These are phyloP conservation scores for Hestina assimilis DNA, from an alignment of 1,140 invertebrate species.

Conservation along the genomic window DNA sequence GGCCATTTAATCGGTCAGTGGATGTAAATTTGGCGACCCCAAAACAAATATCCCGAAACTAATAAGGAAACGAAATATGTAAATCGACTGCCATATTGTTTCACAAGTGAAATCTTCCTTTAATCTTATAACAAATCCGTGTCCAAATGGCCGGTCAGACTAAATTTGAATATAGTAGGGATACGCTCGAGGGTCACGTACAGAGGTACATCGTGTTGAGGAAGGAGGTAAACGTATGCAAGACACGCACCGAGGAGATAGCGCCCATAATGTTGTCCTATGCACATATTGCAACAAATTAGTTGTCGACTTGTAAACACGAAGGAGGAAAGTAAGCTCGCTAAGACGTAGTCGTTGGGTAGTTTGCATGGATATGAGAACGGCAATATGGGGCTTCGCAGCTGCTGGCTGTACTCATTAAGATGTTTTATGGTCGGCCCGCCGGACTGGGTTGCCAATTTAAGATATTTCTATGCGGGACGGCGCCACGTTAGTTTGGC, in stretches of 20 bases:
- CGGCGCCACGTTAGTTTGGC: constrained; percentile 72
- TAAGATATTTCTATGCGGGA: constrained; percentile 77
- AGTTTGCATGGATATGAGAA: constrained; percentile 77
- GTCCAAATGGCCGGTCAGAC: constrained; percentile 75
- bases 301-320: constrained; percentile 78
- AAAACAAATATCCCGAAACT: constrained; percentile 78
- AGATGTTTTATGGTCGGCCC: constrained; percentile 76
- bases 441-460: constrained; percentile 75
- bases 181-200: constrained; percentile 62
- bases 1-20: constrained; percentile 78
- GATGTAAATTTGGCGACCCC: constrained; percentile 75
- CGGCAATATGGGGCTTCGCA: constrained; percentile 70
- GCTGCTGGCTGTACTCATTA: constrained; percentile 74
- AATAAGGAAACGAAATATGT: constrained; percentile 79
- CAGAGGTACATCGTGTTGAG: constrained; percentile 45
- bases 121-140: constrained; percentile 80
- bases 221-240: constrained; percentile 70
- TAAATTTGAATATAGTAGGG: constrained; percentile 78
- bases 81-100: constrained; percentile 78
- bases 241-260: constrained; percentile 73
- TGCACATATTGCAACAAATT: constrained; percentile 80
- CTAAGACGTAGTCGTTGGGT: constrained; percentile 70
- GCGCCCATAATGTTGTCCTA: constrained; percentile 73
- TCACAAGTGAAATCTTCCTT: constrained; percentile 79
- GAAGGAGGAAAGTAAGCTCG: constrained; percentile 66